phyloP scores from a whole-genome alignment of 2,888 invertebrate species.

The Colletes collaris region DNA sequence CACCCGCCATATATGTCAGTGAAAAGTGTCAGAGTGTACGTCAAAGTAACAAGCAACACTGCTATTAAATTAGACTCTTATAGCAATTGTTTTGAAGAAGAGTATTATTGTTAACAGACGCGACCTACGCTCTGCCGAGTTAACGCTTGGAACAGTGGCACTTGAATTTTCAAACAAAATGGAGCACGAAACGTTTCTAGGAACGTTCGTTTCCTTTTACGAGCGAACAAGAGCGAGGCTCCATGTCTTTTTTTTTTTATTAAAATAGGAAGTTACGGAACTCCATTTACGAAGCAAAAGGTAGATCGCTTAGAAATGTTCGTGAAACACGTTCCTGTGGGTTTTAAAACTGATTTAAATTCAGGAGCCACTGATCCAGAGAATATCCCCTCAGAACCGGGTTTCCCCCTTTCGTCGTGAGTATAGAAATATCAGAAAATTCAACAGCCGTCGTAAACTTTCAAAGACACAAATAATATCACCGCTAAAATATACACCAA shows the following conservation, averaged over 20 bases:
- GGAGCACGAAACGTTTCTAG: too few relatives aligned
- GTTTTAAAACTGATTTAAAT: background rate
- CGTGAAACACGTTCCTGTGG: too few relatives aligned
- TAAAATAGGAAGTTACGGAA: background rate
- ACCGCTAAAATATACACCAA: constrained; percentile 26
- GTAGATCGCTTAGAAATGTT: too few relatives aligned
- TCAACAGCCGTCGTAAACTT: constrained; percentile 46
- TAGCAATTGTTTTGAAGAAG: constrained; percentile 41
- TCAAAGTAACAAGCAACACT: constrained; percentile 46
- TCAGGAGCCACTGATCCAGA: constrained; percentile 24
- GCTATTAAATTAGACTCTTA: constrained; percentile 44
- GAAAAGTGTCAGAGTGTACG: constrained; percentile 16
- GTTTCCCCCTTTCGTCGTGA: background rate
- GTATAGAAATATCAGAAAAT: constrained; percentile 43
- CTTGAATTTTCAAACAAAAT: constrained; percentile 2
- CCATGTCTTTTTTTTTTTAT: background rate
- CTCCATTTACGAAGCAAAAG: background rate
- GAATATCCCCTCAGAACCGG: constrained; percentile 13
- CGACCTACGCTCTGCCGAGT: constrained; percentile 16
- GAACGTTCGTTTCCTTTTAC: too few relatives aligned
- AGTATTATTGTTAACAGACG: constrained; percentile 48
- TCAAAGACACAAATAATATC: constrained; percentile 43
- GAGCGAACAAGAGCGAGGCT: too few relatives aligned
- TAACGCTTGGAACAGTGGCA: constrained; percentile 13
- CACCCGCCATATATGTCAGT: constrained; percentile 16